Evolutionary conservation across 2,888 invertebrate species (phyloP).

Genomic region (Stegana nigrithorax): DNA sequence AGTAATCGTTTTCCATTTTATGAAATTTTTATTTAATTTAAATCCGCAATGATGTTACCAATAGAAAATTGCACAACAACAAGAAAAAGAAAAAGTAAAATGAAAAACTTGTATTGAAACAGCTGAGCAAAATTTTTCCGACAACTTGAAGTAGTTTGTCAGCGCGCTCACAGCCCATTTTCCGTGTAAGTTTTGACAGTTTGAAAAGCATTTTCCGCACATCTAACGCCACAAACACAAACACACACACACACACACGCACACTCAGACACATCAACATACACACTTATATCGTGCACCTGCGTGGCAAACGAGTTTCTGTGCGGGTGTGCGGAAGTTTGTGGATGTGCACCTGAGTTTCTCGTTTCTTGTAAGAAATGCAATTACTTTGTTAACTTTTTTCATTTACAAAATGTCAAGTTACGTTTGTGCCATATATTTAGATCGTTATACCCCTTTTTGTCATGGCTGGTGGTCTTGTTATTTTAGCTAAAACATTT

Average conservation of each 20-base stretch:
- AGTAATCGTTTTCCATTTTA: too few species aligned
- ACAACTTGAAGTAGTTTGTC: neutral
- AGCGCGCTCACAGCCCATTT: neutral
- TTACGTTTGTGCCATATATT: too few species aligned
- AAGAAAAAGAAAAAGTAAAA: neutral
- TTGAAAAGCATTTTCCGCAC: conserved; percentile 8
- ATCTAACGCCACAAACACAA: too few species aligned
- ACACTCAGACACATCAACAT: too few species aligned
- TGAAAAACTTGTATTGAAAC: neutral
- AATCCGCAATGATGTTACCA: neutral
- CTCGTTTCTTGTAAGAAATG: neutral
- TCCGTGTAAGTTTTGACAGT: conserved; percentile 1
- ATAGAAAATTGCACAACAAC: neutral
- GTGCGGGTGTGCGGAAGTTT: too few species aligned
- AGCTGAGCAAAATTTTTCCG: neutral
- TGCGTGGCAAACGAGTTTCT: neutral
- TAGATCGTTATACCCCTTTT: too few species aligned
- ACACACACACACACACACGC: neutral
- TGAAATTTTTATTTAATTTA: too few species aligned
- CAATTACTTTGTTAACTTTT: conserved; percentile 11
- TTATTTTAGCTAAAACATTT: neutral
- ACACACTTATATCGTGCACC: too few species aligned
- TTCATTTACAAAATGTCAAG: neutral
- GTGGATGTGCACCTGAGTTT: neutral
- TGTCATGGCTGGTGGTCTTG: too few species aligned